Base-by-base conservation (phyloP, 2,797 vertebrate species). In the Pipistrellus pipistrellus region DNA sequence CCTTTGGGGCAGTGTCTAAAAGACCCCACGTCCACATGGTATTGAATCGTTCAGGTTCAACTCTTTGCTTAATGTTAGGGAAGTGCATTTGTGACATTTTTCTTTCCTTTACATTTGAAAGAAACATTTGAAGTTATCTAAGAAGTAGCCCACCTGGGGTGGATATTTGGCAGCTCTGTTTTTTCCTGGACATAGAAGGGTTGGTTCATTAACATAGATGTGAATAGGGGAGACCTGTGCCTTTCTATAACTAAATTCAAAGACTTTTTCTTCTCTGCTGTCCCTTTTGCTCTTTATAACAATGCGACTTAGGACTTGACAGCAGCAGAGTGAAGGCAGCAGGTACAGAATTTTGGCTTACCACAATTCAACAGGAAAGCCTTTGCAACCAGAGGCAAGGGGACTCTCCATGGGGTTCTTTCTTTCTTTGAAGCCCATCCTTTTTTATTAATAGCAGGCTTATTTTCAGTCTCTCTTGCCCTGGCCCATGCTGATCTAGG, bases 371-470 rank as follows among this genome's bases (percentile, higher is more conserved):
- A 13, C 46, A 75, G 62, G 14, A 68, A 77, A 76, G 7, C 0
- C 17, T 87, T 73, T 73, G 20, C 13, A 46, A 46, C 17, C 10
- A 71, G n/a, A 72, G 46, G 23, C 13, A 73, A 82, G 55, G 44
- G 30, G 64, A 64, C 27, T 44, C 20, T 88, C 30, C 23, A 11
- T 48, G 41, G 85, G 27, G 30, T 35, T 69, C 55, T 91, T 92
- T 88, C 4, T 6, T 92, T 85, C 27, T 88, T 93, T 93, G 32
- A 46, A 38, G 27, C 32, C 38, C 25, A 75, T 55, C 6, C 27
- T 93, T 90, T 93, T 90, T 85, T 81, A 51, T 78, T 82, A 93
- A 91, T 17, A 91, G 30, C 25, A 78, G 51, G 10, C 27, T 88
- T 84, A 53, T 92, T 80, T 95, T 94, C 76, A 62, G 8, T 92